Conservation (phyloP, 2,888 invertebrate species). For the Chorisops tibialis region DNA sequence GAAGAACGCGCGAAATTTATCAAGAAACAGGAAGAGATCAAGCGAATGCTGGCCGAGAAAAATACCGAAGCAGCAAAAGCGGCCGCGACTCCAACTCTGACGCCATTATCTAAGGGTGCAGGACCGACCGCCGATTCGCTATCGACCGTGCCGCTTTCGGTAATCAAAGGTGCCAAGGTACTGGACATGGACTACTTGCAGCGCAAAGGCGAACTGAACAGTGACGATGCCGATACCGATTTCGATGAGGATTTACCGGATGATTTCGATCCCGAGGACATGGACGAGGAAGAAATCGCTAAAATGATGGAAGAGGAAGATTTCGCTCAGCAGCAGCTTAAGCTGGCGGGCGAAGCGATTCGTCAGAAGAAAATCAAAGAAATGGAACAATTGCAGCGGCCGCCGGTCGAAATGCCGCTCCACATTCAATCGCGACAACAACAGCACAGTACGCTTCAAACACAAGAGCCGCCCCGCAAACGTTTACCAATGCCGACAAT, state of each 20-base stretch:
- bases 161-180: constrained; percentile 51
- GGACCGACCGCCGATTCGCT: constrained; percentile 47
- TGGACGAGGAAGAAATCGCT: constrained; percentile 53
- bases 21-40: constrained; percentile 51
- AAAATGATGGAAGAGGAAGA: constrained; percentile 64
- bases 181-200: constrained; percentile 50
- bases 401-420: constrained; percentile 42
- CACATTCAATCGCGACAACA: no score
- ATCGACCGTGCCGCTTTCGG: constrained; percentile 50
- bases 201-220: constrained; percentile 48
- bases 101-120: constrained; percentile 38
- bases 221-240: constrained; percentile 40
- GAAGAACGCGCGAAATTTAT: constrained; percentile 52
- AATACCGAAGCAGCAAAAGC: constrained; percentile 50
- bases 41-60: constrained; percentile 51
- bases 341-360: constrained; percentile 45
- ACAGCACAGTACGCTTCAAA: constrained; percentile 37
- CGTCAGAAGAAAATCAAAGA: constrained; percentile 58
- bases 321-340: constrained; percentile 57
- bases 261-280: constrained; percentile 53
- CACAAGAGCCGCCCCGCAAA: constrained; percentile 51
- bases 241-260: constrained; percentile 49
- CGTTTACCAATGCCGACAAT: constrained; percentile 49
- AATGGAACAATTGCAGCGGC: constrained; percentile 46
- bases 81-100: constrained; percentile 41